Conservation (phyloP, 2,113 vertebrate genomes). For the Rhinichthys klamathensis region DNA sequence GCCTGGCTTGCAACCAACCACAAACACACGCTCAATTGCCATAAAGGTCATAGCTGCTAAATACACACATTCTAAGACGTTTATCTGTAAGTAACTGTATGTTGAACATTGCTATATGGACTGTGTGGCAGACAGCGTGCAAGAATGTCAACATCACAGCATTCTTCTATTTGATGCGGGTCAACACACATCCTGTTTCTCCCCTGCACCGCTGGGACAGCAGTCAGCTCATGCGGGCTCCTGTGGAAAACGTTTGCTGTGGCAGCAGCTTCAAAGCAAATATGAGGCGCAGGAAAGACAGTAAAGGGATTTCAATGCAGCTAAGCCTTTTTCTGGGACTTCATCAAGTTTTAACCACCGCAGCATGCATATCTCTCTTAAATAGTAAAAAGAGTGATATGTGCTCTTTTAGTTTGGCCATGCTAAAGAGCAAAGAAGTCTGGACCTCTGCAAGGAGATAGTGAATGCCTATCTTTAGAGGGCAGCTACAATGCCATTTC, state of each 20-base stretch:
- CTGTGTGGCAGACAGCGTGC: background rate
- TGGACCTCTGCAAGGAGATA: no score
- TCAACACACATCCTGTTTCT: background rate
- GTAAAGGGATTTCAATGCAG: background rate
- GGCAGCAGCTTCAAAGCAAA: conserved; percentile 35
- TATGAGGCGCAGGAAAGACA: background rate
- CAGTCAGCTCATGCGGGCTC: background rate
- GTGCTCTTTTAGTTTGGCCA: background rate
- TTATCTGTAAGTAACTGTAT: background rate
- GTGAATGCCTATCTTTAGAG: no score
- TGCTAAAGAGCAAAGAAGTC: no score
- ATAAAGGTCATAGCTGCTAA: conserved; percentile 2
- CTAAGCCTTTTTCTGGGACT: conserved; percentile 7
- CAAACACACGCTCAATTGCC: background rate
- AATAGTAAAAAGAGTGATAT: background rate
- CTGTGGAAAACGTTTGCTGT: background rate
- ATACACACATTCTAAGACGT: background rate
- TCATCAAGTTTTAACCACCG: conserved; percentile 5
- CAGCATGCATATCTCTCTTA: background rate
- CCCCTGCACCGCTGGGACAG: background rate
- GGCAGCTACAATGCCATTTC: no score
- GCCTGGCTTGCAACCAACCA: background rate
- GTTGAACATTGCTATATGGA: background rate
- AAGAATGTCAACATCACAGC: conserved; percentile 34
- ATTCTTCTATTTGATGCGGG: background rate